Conservation (phyloP, 2,888 invertebrate species). For the Limnephilus rhombicus region DNA sequence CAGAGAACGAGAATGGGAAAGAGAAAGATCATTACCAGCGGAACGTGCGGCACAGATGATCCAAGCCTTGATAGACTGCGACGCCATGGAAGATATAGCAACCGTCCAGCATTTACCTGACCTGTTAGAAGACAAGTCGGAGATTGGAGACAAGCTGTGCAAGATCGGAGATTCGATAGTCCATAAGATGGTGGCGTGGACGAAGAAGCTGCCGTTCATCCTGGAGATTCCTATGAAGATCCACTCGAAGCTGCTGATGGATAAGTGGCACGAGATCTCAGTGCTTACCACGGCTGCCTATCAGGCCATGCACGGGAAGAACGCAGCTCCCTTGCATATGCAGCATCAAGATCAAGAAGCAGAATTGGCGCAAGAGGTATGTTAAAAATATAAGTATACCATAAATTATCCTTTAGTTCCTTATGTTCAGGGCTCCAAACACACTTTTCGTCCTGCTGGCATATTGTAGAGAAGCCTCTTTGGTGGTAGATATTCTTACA, state of each 20-base stretch:
- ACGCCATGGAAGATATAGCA: conserved; percentile 97
- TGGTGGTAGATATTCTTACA: not conserved
- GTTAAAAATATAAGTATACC: conserved; percentile 62
- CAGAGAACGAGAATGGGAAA: conserved; percentile 66
- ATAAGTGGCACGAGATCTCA: conserved; percentile 98
- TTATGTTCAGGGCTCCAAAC: not conserved
- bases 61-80: conserved; percentile 95
- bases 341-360: conserved; percentile 79
- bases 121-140: conserved; percentile 92
- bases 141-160: conserved; percentile 94
- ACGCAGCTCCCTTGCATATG: conserved; percentile 72
- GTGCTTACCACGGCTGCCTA: conserved; percentile 96
- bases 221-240: conserved; percentile 97
- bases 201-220: conserved; percentile 98
- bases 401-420: not conserved
- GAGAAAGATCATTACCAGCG: conserved; percentile 89
- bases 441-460: not conserved
- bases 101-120: conserved; percentile 94
- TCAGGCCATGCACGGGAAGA: conserved; percentile 91
- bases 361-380: conserved; percentile 92
- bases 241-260: conserved; percentile 96
- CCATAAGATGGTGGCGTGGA: conserved; percentile 99
- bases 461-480: not conserved
- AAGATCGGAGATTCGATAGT: conserved; percentile 99
- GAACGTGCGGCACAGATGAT: conserved; percentile 94